Evolutionary conservation across 2,113 vertebrate species (phyloP).

Genomic region (Glaucidium brasilianum): DNA sequence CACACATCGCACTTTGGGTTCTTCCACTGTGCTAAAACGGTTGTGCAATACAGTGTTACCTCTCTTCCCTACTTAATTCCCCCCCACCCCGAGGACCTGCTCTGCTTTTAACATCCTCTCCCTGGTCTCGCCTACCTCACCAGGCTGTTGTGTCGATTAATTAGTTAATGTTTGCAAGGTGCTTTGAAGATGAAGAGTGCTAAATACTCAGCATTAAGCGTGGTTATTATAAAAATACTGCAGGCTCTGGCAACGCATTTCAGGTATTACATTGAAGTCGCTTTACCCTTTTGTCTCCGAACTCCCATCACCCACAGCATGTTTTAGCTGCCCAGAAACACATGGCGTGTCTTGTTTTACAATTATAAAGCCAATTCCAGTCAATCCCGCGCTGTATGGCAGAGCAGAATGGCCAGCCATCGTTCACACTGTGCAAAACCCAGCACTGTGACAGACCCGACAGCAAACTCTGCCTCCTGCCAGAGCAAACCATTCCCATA

Average conservation of each 20-base stretch:
- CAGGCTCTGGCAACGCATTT: not conserved
- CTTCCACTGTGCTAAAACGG: not conserved
- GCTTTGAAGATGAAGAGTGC: not conserved
- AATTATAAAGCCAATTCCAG: not conserved
- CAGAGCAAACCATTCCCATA: too few species aligned
- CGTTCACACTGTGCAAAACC: not conserved
- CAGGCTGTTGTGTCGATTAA: not conserved
- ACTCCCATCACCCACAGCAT: not conserved
- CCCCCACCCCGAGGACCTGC: not conserved
- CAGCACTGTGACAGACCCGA: not conserved
- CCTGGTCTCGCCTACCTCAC: not conserved
- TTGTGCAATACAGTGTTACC: not conserved
- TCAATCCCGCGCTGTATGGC: accelerated
- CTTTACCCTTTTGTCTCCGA: not conserved
- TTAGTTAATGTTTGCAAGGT: not conserved
- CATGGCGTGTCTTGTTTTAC: accelerated
- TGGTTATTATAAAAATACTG: not conserved
- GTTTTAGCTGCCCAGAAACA: not conserved
- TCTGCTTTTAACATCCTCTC: not conserved
- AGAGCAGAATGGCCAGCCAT: not conserved
- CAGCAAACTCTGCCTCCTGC: not conserved
- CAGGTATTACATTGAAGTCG: not conserved
- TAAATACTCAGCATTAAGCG: not conserved
- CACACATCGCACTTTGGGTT: not conserved
- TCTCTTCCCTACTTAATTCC: not conserved